Conservation (phyloP, 2,797 vertebrate species). For the Clarias platycephalus region DNA sequence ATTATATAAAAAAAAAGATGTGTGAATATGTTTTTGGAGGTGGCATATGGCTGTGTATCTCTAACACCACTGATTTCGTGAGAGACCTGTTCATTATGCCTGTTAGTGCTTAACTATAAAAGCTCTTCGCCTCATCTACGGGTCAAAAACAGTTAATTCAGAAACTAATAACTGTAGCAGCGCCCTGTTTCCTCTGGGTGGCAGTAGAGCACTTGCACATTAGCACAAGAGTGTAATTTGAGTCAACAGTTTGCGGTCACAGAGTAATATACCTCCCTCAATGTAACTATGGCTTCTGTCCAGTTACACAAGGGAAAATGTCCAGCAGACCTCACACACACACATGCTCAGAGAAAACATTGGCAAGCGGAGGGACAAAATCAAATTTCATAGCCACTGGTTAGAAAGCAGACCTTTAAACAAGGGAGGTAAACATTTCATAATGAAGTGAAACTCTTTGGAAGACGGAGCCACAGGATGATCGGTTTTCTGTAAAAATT, state of each 20-base stretch:
- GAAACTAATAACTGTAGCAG: neutral
- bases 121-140: neutral
- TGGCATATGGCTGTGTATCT: conserved; percentile 11
- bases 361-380: conserved; percentile 9
- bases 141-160: neutral
- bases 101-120: neutral
- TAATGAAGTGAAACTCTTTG: conserved; percentile 41
- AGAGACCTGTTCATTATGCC: neutral
- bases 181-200: conserved; percentile 63
- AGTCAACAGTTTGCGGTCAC: conserved; percentile 24
- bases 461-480: conserved; percentile 41
- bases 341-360: neutral
- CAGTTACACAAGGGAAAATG: conserved; percentile 7
- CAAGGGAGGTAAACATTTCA: conserved; percentile 42
- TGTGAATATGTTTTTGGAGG: neutral
- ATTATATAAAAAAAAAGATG: neutral
- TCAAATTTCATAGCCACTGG: neutral
- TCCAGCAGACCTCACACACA: neutral
- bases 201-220: conserved; percentile 64
- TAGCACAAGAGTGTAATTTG: neutral
- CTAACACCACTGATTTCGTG: conserved; percentile 16
- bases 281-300: conserved; percentile 13
- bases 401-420: conserved; percentile 51
- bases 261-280: conserved; percentile 2
- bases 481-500: conserved; percentile 5